Evolutionary conservation across 2,888 invertebrate species (phyloP), one percentile per base, ranked within the genome.

Genomic region (Drosophila formosana): DNA sequence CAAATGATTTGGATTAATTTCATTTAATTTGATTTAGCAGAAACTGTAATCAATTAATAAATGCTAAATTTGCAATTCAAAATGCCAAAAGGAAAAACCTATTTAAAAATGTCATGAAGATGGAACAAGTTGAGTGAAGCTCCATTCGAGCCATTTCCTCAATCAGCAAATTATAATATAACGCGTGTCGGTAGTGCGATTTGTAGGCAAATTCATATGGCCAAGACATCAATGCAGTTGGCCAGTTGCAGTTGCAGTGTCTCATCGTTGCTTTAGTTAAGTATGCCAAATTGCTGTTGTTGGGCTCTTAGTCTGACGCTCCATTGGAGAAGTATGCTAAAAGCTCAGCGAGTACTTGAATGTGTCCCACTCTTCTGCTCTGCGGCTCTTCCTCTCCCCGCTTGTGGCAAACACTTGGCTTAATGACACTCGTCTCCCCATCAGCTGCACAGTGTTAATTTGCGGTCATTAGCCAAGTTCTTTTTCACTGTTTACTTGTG

Each of bases 251-350:
- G 11, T 32, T 13, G 34, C 11, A 50, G n/a, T n/a, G 39, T 18
- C 9, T 49, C 13, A 18, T 60, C 72, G 77, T 66, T 62, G 71
- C 67, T 81, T 75, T 64, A 71, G 71, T 81, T 75, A 72, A 78
- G 75, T 82, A 81, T 81, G 82, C 78, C 72, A 76, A 69, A 66
- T 66, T 79, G 64, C 32, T 61, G 72, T 57, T 25, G 55, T 37
- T 1, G 37, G 37, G 37, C n/a, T n/a, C 4, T 34, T 46, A 34
- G 45, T 32, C 28, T 68, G 50, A 69, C 87, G 82, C 83, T 87
- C 82, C 81, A 78, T 84, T 84, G 75, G 82, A 70, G 83, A 82
- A 85, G 87, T 81, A 82, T 87, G 85, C 88, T 87, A 82, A 82
- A 87, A 82, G 82, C 85, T 79, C 79, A 71, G 65, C 60, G 62